Evolutionary conservation across 2,797 vertebrate genomes (phyloP), one percentile per base, ranked within the genome.

Genomic region (Leptoclinus maculatus): DNA sequence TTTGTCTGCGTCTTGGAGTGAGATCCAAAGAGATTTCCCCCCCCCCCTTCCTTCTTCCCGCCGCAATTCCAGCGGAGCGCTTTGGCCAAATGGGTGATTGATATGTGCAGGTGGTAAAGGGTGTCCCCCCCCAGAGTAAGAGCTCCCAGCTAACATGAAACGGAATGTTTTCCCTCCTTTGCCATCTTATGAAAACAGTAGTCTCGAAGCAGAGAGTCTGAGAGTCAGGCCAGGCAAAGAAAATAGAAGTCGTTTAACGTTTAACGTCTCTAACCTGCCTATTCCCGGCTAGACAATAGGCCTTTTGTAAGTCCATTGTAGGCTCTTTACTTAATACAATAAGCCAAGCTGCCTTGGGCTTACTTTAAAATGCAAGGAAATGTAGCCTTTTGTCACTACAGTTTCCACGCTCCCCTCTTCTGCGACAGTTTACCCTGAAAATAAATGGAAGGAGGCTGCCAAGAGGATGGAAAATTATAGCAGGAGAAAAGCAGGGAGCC

Each of bases 71-170:
- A 19, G 39, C n/a, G 3, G 29, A 81, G 68, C 21, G 32, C 75
- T 77, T 77, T 17, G 58, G 71, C 70, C 70, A 71, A 83, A 76
- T 67, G 54, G 3, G 34, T 93, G 91, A 91, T 88, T 93, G 92
- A 94, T 92, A 90, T 85, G 84, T 83, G 83, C 92, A 94, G 92
- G 91, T 93, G 90, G 86, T 84, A 88, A 74, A 84, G 83, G 77
- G 88, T 91, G 84, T 84, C 76, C 77, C 78, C 76, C 77, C 78
- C 84, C 60, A 57, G 88, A 84, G 90, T 71, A 78, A 70, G 65
- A 70, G 76, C 79, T 90, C 80, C 79, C 74, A 83, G 80, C 87
- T 74, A 84, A 91, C 84, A 85, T 94, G 80, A 92, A 93, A 90
- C 78, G 66, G 70, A 87, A 71, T 84, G 71, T 87, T 89, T 82